Evolutionary conservation across 2,888 invertebrate genomes (phyloP).

Genomic region (Rugalucina vietnamica): DNA sequence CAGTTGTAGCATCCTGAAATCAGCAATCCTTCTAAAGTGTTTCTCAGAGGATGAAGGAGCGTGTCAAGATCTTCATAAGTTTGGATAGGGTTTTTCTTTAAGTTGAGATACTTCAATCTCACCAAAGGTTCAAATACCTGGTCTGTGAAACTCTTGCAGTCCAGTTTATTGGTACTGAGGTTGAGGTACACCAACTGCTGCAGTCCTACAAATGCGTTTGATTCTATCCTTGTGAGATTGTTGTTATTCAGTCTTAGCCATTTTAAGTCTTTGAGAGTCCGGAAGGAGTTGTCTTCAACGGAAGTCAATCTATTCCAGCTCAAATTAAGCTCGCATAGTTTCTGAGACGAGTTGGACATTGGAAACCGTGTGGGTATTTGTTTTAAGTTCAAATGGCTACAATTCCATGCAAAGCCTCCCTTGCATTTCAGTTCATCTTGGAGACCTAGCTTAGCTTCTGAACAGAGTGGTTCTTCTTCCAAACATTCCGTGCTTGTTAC

Average conservation of each 20-base stretch:
- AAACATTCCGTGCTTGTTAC: too few species aligned
- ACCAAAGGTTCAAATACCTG: constrained; percentile 22
- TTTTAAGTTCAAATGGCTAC: neutral
- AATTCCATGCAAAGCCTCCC: neutral
- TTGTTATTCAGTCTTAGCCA: neutral
- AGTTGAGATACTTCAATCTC: constrained; percentile 8
- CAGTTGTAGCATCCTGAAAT: constrained; percentile 12
- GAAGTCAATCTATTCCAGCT: constrained; percentile 12
- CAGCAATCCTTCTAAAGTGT: neutral
- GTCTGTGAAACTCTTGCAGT: neutral
- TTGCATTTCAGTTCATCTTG: neutral
- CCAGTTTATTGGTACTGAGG: constrained; percentile 19
- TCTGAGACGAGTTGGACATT: neutral
- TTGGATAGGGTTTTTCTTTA: constrained; percentile 15
- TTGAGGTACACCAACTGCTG: constrained; percentile 21
- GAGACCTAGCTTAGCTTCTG: too few species aligned
- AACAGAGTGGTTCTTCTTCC: too few species aligned
- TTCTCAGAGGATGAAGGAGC: neutral
- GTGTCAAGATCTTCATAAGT: constrained; percentile 18
- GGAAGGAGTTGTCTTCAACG: neutral
- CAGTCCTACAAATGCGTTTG: constrained; percentile 22
- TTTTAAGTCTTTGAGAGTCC: neutral
- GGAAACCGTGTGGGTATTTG: neutral
- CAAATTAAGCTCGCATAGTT: constrained; percentile 16
- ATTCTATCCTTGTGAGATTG: neutral